Evolutionary conservation across 2,113 vertebrate species (phyloP).

Genomic region (Turdus rufiventris): DNA sequence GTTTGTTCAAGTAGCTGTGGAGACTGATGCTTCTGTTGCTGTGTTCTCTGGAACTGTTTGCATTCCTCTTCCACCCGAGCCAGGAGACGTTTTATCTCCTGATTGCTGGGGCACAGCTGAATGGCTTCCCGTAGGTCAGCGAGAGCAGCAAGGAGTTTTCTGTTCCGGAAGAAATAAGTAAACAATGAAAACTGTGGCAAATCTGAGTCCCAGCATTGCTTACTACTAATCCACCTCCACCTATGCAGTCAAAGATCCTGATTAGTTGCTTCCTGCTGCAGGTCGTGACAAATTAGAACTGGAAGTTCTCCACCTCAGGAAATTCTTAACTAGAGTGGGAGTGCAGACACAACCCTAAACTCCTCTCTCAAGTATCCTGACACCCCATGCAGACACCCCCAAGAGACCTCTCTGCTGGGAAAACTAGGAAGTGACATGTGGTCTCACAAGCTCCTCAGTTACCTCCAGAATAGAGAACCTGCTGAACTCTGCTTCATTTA

Average conservation of each 20-base stretch:
- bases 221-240: background rate
- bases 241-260: background rate
- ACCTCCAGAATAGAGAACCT: background rate
- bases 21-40: slow-evolving; percentile 77
- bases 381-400: background rate
- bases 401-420: background rate
- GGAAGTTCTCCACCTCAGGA: background rate
- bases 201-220: background rate
- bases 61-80: slow-evolving; percentile 93
- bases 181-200: background rate
- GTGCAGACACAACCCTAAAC: background rate
- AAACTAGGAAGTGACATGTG: background rate
- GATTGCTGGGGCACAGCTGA: slow-evolving; percentile 90
- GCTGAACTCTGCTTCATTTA: background rate
- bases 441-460: background rate
- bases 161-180: background rate
- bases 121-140: slow-evolving; percentile 89
- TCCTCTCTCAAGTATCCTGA: background rate
- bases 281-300: background rate
- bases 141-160: slow-evolving; percentile 89
- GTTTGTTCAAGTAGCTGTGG: slow-evolving; percentile 55
- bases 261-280: background rate
- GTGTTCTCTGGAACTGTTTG: slow-evolving; percentile 86
- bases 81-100: slow-evolving; percentile 88
- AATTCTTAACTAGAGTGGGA: background rate